Evolutionary conservation across 2,797 vertebrate species (phyloP).

Genomic region (Microctenopoma steveboyesi): DNA sequence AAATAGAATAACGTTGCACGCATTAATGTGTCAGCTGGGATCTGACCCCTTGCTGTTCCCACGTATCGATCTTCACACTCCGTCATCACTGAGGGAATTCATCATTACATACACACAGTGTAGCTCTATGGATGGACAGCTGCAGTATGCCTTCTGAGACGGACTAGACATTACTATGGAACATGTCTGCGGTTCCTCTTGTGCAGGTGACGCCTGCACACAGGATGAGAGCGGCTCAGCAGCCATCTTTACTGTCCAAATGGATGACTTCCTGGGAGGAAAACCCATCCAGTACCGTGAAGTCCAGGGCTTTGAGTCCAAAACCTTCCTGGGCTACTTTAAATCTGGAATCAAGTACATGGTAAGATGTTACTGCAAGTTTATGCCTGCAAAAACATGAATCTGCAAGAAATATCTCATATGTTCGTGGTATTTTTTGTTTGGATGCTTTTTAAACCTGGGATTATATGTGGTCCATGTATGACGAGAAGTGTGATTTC

Average conservation of each 20-base stretch:
- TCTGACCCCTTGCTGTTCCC: constrained; percentile 4
- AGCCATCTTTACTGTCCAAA: constrained; percentile 96
- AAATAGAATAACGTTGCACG: constrained; percentile 27
- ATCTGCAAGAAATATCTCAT: background rate
- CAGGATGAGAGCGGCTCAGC: constrained; percentile 97
- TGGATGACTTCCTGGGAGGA: constrained; percentile 95
- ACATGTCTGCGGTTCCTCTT: background rate
- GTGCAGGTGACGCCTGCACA: constrained; percentile 89
- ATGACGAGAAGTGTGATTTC: background rate
- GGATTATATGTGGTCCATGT: background rate
- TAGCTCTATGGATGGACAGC: background rate
- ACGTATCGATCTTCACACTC: constrained; percentile 16
- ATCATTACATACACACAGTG: background rate
- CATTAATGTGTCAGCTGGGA: constrained; percentile 24
- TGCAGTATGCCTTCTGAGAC: constrained; percentile 2
- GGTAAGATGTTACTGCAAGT: constrained; percentile 73
- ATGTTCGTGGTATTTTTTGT: background rate
- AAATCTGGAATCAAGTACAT: constrained; percentile 97
- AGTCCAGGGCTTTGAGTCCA: constrained; percentile 93
- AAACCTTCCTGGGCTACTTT: constrained; percentile 95
- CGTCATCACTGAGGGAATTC: constrained; percentile 1
- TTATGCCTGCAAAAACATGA: background rate
- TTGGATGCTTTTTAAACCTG: background rate
- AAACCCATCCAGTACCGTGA: constrained; percentile 95
- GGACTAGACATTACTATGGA: constrained; percentile 23